A percentile compares a stretch with the other conserved stretches of the same genome.
phyloP scores from a whole-genome alignment of 2,797 vertebrate genomes.

The Crax fasciolata region DNA sequence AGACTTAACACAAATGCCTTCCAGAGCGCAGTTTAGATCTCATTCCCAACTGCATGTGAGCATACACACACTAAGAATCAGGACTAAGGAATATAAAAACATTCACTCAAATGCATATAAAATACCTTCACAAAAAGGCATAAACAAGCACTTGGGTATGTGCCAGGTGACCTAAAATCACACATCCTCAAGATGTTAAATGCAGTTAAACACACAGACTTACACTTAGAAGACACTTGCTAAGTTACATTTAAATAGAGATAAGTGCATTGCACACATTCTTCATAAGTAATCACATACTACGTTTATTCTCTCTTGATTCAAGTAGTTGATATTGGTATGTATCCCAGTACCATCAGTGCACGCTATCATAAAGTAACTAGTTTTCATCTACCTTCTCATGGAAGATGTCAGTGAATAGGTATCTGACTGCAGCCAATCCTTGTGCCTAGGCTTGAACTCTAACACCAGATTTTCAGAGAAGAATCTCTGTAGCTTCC shows the following conservation, averaged over 20 bases:
- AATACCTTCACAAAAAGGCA: not conserved
- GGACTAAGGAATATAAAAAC: not conserved
- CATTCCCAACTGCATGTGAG: accelerated
- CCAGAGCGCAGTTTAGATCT: not conserved
- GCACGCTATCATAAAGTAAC: accelerated
- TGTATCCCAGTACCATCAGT: not conserved
- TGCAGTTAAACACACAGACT: not conserved
- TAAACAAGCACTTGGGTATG: accelerated
- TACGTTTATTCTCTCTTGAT: not conserved
- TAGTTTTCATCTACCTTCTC: accelerated
- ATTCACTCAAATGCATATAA: not conserved
- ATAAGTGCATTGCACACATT: not conserved
- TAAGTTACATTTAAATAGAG: accelerated
- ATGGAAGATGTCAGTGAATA: not conserved
- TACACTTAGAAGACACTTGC: no score
- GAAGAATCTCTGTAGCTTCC: not conserved
- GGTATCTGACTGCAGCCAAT: not conserved
- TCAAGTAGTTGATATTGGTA: not conserved
- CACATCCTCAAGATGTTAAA: not conserved
- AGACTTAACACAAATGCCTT: not conserved
- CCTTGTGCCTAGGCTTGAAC: not conserved
- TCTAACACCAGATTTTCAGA: accelerated
- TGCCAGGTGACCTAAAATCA: accelerated
- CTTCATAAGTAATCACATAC: not conserved
- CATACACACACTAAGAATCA: accelerated